Base-by-base conservation (phyloP, 2,888 invertebrate genomes). In the Dryococelus australis region DNA sequence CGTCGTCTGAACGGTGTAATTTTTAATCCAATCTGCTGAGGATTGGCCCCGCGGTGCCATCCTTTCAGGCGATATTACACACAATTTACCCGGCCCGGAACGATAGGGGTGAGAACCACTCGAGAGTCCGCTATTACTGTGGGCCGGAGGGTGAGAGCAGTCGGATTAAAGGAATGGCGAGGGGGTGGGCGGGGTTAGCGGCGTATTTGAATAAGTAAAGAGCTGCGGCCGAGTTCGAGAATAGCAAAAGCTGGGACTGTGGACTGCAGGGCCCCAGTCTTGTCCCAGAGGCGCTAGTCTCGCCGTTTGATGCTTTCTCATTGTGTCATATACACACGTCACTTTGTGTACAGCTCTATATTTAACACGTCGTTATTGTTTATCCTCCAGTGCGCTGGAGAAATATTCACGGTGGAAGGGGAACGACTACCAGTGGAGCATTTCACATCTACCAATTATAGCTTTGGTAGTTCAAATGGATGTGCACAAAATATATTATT, bases 21-120 rank as follows among this genome's bases (percentile, higher is more conserved):
- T 65, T 65, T 65, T 65, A 65, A 65, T 65, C 65, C 65, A 65
- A 65, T 65, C 65, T 65, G 13, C 65, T 65, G 13, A 65, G 65
- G 65, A 65, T 65, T 65, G 65, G 65, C n/a, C 65, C 65, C 65
- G 65, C 65, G 65, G 65, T 65, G 65, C 65, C 65, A 65, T 65
- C 65, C 65, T 65, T 65, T 65, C 65, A 65, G 65, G 65, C 65
- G 65, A 65, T 65, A 65, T 65, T 65, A 65, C 65, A 65, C 65
- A 65, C 65, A 65, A 65, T 65, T 65, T 65, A 65, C 65, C 65
- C n/a, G 20, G 65, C 65, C 65, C 65, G 6, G 65, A n/a, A 24
- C 65, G 65, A 65, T 65, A 65, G 65, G 65, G 65, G 65, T 20
- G 65, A 65, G 65, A 65, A 47, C 47, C 47, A 47, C 47, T 47